Conservation (phyloP, 2,888 invertebrate genomes). For the Zaprionus obscuricornis region DNA sequence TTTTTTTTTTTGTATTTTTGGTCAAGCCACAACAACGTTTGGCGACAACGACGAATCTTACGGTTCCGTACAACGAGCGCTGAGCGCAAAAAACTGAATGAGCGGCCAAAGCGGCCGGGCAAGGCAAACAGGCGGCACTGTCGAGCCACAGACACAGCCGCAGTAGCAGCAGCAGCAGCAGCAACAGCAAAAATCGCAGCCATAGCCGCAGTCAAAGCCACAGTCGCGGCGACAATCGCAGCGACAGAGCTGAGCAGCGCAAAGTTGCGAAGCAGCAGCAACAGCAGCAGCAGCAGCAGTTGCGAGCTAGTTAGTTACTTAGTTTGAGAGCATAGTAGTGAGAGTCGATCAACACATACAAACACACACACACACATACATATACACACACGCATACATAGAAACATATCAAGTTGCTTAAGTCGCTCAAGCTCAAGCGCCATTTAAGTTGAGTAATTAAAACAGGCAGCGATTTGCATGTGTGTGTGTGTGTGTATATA, state of each 20-base stretch:
- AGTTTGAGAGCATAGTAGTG: conserved; percentile 71
- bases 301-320: conserved; percentile 72
- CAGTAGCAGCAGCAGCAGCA: conserved; percentile 23
- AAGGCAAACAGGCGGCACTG: conserved; percentile 73
- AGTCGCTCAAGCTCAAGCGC: conserved; percentile 76
- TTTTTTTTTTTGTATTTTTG: conserved; percentile 25
- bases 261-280: conserved; percentile 28
- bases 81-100: conserved; percentile 76
- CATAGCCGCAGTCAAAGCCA: neutral
- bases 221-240: conserved; percentile 8
- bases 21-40: conserved; percentile 37
- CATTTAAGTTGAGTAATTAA: conserved; percentile 79
- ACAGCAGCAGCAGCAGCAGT: conserved; percentile 29
- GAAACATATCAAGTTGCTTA: conserved; percentile 69
- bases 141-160: conserved; percentile 33
- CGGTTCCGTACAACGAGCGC: conserved; percentile 76
- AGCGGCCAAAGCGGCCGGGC: conserved; percentile 73
- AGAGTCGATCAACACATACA: conserved; percentile 66
- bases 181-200: no score
- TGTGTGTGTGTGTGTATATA: conserved; percentile 18
- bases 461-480: conserved; percentile 70
- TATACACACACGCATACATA: conserved; percentile 26
- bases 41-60: conserved; percentile 67
- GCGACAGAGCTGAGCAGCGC: conserved; percentile 17
- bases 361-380: conserved; percentile 18